Evolutionary conservation across 2,888 invertebrate genomes (phyloP), one percentile per base, ranked within the genome.

Genomic region (Diarsia mendica): DNA sequence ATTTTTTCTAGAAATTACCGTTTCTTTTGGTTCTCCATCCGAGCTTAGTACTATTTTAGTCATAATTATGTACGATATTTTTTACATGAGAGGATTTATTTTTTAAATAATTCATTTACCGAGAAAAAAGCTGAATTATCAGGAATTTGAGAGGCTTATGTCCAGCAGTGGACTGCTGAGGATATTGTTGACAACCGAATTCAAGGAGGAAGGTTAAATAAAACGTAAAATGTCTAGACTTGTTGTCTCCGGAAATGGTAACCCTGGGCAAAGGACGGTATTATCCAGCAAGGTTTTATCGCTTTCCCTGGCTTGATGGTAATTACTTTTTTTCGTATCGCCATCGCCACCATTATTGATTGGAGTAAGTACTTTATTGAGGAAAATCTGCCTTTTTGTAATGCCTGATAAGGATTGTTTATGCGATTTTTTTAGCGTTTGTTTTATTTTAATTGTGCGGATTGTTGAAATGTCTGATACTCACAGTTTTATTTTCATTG

Each of bases 211-310:
- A 28, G 9, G 9, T 18, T 28, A 4, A 48, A 13, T 15, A 39
- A 55, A 55, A 28, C 23, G 3, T 3, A 58, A 28, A 3, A 58
- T 58, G 28, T 18, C 18, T 18, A 9, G 9, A 4, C 18, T 15
- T 28, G 15, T 28, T 63, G 28, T 58, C 2, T 9, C 3, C 20
- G 5, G 11, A 61, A n/a, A 23, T 63, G 63, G 44, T 63, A 44
- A 44, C 63, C 63, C 63, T 63, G 3, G 55, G 20, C 10, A 66
- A 69, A 73, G 74, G 53, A 71, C 67, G 55, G 72, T 67, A 74
- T 86, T 85, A 80, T 67, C 75, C 68, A 76, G 63, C 63, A 64
- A 67, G 72, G 77, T 85, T 87, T 82, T 83, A 85, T 88, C 83
- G 79, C 68, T 18, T 61, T 61, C 20, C 60, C 58, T 0, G 68